A percentile compares a stretch with the other conserved stretches of the same genome.
Evolutionary conservation across 2,888 invertebrate species (phyloP).

Genomic region (Leucania comma): DNA sequence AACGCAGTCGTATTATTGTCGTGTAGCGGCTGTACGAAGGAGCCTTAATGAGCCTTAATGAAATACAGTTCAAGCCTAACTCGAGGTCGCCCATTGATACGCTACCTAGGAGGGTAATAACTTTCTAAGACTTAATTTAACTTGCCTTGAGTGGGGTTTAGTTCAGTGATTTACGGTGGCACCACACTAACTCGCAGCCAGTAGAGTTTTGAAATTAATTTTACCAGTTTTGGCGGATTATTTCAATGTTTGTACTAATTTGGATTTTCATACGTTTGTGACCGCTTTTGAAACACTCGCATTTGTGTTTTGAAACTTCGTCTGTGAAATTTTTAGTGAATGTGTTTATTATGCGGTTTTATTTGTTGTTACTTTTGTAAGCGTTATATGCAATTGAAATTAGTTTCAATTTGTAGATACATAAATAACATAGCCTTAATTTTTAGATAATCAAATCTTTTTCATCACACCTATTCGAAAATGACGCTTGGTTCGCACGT

Average conservation of each 20-base stretch:
- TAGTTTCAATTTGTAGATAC: too few species aligned
- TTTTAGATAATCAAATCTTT: too few species aligned
- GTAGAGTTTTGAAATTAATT: slow-evolving; percentile 76
- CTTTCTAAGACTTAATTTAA: slow-evolving; percentile 81
- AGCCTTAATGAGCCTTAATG: neutral
- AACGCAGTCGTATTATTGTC: neutral
- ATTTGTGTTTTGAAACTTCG: neutral
- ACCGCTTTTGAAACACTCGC: slow-evolving; percentile 1
- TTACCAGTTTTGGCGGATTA: slow-evolving; percentile 67
- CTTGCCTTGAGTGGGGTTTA: slow-evolving; percentile 75
- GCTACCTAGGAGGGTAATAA: slow-evolving; percentile 66
- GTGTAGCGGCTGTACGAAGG: neutral
- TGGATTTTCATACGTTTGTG: slow-evolving; percentile 28
- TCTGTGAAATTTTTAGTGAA: neutral
- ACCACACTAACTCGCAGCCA: slow-evolving; percentile 62
- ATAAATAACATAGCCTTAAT: too few species aligned
- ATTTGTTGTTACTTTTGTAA: neutral
- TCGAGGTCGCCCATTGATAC: slow-evolving; percentile 47
- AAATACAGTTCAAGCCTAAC: slow-evolving; percentile 14
- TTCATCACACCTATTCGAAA: too few species aligned
- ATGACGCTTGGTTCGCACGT: too few species aligned
- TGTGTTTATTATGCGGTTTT: neutral
- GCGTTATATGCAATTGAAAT: too few species aligned
- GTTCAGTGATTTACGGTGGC: slow-evolving; percentile 75
- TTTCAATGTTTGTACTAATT: slow-evolving; percentile 47